These are phyloP conservation scores for Clarias gariepinus DNA, from an alignment of 2,113 vertebrate genomes.

Conservation along the genomic window DNA sequence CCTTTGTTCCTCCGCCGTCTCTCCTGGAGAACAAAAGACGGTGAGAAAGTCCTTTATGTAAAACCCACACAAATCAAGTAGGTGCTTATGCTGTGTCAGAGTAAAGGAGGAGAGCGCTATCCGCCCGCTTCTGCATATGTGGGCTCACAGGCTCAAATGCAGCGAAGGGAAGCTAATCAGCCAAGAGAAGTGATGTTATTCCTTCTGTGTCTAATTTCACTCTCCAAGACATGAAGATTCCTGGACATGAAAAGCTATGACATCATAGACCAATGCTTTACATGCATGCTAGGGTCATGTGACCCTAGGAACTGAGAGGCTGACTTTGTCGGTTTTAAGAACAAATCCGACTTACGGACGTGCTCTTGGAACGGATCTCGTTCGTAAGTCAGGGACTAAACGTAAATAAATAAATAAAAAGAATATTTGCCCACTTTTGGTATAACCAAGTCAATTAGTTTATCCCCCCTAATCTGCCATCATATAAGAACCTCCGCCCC, in stretches of 20 bases:
- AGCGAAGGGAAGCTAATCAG: not conserved
- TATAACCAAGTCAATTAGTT: no score
- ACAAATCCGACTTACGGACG: no score
- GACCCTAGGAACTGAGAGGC: no score
- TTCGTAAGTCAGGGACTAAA: no score
- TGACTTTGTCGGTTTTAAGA: no score
- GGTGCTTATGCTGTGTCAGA: not conserved
- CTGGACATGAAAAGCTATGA: not conserved
- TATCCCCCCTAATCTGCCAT: no score
- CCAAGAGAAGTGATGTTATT: not conserved
- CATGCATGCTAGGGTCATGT: not conserved
- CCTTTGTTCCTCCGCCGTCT: conserved; percentile 75
- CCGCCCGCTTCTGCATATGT: not conserved
- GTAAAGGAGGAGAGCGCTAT: not conserved
- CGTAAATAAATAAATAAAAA: no score
- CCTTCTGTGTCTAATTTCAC: not conserved
- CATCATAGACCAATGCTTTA: not conserved
- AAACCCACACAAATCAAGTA: no score
- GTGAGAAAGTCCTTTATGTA: not conserved
- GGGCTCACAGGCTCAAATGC: not conserved
- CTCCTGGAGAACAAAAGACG: conserved; percentile 70
- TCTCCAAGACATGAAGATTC: not conserved
- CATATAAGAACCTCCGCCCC: no score
- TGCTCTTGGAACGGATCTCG: no score
- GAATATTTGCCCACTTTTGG: no score